These are phyloP conservation scores for Aix galericulata DNA, from an alignment of 2,113 vertebrate genomes.

Conservation along the genomic window DNA sequence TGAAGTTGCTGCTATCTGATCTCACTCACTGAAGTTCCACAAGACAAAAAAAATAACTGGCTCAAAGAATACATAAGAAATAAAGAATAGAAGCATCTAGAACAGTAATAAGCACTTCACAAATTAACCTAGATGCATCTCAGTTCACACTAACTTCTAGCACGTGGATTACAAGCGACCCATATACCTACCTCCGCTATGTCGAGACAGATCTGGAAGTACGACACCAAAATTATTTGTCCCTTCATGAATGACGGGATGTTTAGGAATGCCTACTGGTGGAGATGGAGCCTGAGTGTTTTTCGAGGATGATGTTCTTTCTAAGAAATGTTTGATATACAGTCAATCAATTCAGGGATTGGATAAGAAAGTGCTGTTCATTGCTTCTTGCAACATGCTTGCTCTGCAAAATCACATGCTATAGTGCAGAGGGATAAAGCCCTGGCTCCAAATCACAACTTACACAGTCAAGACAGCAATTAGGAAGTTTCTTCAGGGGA, in stretches of 20 bases:
- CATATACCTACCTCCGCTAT: conserved; percentile 85
- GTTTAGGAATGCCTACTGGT: conserved; percentile 76
- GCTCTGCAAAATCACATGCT: fast-evolving
- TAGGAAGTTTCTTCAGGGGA: not conserved
- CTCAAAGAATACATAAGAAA: not conserved
- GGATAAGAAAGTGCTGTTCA: not conserved
- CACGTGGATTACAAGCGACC: not conserved
- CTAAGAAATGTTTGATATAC: conserved; percentile 65
- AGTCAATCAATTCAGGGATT: not conserved
- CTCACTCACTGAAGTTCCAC: not conserved
- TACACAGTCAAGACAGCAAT: not conserved
- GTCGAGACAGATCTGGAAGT: conserved; percentile 77
- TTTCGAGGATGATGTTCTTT: conserved; percentile 83
- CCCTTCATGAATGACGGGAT: conserved; percentile 77
- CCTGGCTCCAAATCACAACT: not conserved
- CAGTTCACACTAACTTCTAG: not conserved
- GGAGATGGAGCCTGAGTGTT: conserved; percentile 83
- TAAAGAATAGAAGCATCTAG: not conserved
- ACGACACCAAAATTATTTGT: conserved; percentile 87
- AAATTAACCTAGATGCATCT: not conserved
- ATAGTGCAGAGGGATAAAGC: fast-evolving
- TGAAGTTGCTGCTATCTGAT: not conserved
- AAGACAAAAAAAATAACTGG: not conserved
- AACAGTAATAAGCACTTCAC: not conserved
- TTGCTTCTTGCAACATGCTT: fast-evolving